phyloP scores from a whole-genome alignment of 2,113 vertebrate genomes.

The Euleptes europaea region DNA sequence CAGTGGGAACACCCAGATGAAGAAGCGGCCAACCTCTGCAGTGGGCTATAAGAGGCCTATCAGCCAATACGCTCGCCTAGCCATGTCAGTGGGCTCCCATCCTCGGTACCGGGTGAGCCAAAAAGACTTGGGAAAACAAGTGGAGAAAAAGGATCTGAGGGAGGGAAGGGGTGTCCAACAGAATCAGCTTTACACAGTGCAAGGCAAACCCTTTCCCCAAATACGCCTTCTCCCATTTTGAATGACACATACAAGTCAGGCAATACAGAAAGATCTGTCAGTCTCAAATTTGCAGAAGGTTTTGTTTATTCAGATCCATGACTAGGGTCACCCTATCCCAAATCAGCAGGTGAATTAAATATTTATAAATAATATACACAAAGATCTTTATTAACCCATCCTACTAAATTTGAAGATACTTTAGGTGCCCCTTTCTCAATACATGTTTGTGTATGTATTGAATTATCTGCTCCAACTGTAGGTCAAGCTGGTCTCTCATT shows the following conservation, averaged over 20 bases:
- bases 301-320: background rate
- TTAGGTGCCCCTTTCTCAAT: background rate
- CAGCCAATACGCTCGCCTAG: conserved; percentile 92
- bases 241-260: background rate
- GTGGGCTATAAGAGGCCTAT: conserved; percentile 95
- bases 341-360: no score
- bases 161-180: background rate
- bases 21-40: conserved; percentile 86
- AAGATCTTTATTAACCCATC: background rate
- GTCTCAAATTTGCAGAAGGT: background rate
- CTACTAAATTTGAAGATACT: no score
- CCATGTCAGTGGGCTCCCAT: conserved; percentile 88
- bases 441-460: background rate
- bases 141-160: background rate
- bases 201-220: background rate
- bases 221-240: background rate
- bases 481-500: background rate
- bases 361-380: background rate
- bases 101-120: conserved; percentile 87
- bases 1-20: conserved; percentile 73
- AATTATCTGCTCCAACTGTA: background rate
- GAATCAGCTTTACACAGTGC: background rate
- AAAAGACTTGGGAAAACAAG: fast-evolving
- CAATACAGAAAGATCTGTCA: background rate
- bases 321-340: background rate